phyloP scores from a whole-genome alignment of 2,797 vertebrate species.

The Acropternis orthonyx region DNA sequence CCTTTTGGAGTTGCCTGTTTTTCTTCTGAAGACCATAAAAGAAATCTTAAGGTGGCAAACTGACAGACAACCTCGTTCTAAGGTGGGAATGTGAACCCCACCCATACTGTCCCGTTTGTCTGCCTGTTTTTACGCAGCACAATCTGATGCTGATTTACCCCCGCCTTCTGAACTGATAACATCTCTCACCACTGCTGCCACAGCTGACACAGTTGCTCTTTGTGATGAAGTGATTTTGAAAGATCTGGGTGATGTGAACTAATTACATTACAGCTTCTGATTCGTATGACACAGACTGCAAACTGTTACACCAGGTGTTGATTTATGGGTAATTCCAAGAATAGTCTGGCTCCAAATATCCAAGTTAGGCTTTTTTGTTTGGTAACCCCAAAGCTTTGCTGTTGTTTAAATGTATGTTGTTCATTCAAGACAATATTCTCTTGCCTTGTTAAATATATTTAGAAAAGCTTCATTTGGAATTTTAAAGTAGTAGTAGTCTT shows the following conservation, averaged over 20 bases:
- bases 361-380: not conserved
- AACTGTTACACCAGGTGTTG: not conserved
- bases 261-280: not conserved
- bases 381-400: not conserved
- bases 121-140: not conserved
- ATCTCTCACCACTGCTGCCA: not conserved
- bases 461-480: not conserved
- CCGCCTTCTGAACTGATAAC: not conserved
- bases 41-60: not conserved
- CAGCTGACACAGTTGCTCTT: not conserved
- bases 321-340: not conserved
- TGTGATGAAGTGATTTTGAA: slow-evolving; percentile 19
- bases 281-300: not conserved
- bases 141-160: not conserved
- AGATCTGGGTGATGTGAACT: not conserved
- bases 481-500: not conserved
- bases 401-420: not conserved
- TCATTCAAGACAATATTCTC: not conserved
- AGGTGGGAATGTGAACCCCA: not conserved
- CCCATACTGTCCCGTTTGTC: not conserved
- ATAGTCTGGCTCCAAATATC: not conserved
- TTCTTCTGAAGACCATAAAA: not conserved
- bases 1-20: not conserved
- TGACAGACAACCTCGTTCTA: not conserved
- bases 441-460: not conserved